Evolutionary conservation across 2,888 invertebrate species (phyloP), one percentile per base, ranked within the genome.

Genomic region (Metalampra italica): DNA sequence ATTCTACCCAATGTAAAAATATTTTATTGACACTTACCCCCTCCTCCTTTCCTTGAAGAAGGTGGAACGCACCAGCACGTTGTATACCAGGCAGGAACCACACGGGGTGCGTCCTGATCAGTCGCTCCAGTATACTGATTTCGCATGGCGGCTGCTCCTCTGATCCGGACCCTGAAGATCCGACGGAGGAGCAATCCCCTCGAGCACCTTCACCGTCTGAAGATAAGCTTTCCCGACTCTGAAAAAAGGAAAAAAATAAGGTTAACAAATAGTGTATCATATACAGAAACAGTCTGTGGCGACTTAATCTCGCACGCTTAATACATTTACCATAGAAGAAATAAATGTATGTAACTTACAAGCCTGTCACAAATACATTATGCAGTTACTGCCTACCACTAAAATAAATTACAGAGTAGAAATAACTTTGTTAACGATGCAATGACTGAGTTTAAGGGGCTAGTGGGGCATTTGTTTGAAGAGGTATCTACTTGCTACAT

Each of bases 71-170:
- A 5, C 97, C 98, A 48, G 96, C 96, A 58, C 98, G 92, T 73
- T 97, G 97, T 46, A 98, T 96, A 37, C 97, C 96, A 0, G 97
- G 96, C 54, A 98, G 91, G 82, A 96, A 98, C 98, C 98, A 98
- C 68, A 98, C 96, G 40, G 97, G 96, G 85, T 98, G 97, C 32
- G 97, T 96, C 59, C 97, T 92, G 72, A 97, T 94, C 62, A 98
- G 92, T 57, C 97, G 92, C 80, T 98, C 98, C 71, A 96, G 91
- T 57, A 97, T 87, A 15, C 94, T 94, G 71, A 97, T 94, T 88
- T 95, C 95, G 78, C 96, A 96, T 56, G 95, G 94, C 55, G 94
- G 94, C 66, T 93, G 93, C 71, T 92, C 92, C 58, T 92, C 92
- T 50, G 90, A 91, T 42, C 89, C 91, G 50, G 92, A 92, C 46